Evolutionary conservation across 2,113 vertebrate genomes (phyloP), one percentile per base, ranked within the genome.

Genomic region (Lota lota): DNA sequence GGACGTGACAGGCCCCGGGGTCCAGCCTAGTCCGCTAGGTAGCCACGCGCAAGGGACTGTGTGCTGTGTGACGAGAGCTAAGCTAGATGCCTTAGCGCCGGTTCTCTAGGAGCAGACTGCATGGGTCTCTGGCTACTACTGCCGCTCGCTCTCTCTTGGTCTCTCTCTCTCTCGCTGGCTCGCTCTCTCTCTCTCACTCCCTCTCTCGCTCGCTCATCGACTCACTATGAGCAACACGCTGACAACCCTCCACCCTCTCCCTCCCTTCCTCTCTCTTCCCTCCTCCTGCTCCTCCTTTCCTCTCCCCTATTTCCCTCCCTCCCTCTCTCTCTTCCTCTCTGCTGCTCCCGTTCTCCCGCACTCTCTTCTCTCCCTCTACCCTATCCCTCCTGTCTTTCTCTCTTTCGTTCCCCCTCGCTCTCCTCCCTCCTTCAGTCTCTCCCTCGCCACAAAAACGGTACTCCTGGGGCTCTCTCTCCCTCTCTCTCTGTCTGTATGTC

Each of bases 111-210:
- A 62, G 61, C 63, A 81, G 75, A 75, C 73, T 0, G 70, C 74
- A 65, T 63, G 72, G 79, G 74, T 69, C 68, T 57, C 59, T 63
- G 66, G 72, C 76, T 73, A 70, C 81, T 83, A 72, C 84, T 82
- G 40, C 40, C 12, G 40, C 40, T 47, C 10, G 10, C 40, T 47
- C 40, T 11, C 40, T 47, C 40, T 47, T 8, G 7, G 7, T 17
- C 22, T 24, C 53, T 77, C 79, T 64, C 78, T 83, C 80, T 66
- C 69, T 51, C 64, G 68, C 67, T 47, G 6, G 7, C 40, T 47
- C 40, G 7, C 40, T 47, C 40, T 0, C 40, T 68, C 70, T 69
- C 53, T 78, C 79, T 72, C 50, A 75, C 66, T 78, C 58, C 33
- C 58, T 51, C 22, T 72, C 22, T 60, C 24, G 7, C 28, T 33